Base-by-base conservation (phyloP, 2,888 invertebrate genomes). In the Belgica antarctica region DNA sequence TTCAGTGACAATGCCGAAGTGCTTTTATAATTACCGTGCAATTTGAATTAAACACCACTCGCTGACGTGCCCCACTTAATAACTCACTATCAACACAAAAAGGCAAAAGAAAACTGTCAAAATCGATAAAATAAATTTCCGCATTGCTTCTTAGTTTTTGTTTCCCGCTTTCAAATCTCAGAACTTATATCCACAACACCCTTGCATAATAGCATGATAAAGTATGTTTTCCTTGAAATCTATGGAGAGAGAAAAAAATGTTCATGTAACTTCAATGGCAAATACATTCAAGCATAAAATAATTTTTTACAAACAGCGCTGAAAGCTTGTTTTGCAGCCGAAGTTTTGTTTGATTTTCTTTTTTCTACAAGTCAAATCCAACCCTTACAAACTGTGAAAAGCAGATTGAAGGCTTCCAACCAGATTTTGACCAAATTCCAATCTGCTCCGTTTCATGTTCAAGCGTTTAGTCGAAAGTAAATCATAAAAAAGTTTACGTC, bases 131-230 rank as follows among this genome's bases (percentile, higher is more conserved):
- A 19, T 10, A 59, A 27, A 59, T 27, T 25, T 27, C 27, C 15
- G 7, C 12, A 7, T 17, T 7, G 46, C 34, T 22, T 52, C 7
- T 7, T 8, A 15, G 2, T 52, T 59, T 12, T 59, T 59, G 59
- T 25, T 59, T 59, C 12, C 19, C 46, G 4, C 17, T 22, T 7
- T 17, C 5, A 52, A 59, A 59, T 59, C 27, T 15, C 2, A 59
- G 59, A 59, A 59, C 27, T 59, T 59, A 59, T 59, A 59, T 25
- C 59, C 27, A 24, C 19, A 59, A 59, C 59, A 59, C 59, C 27
- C 59, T 59, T 59, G 59, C 59, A 27, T 27, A 59, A 59, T n/a
- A 59, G 59, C 59, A 59, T 59, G 59, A 59, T 59, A 59, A 59
- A 59, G 19, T 59, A 59, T 59, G 59, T 59, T 59, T 59, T 25